phyloP scores from a whole-genome alignment of 2,113 vertebrate genomes.

The Neotoma lepida region DNA sequence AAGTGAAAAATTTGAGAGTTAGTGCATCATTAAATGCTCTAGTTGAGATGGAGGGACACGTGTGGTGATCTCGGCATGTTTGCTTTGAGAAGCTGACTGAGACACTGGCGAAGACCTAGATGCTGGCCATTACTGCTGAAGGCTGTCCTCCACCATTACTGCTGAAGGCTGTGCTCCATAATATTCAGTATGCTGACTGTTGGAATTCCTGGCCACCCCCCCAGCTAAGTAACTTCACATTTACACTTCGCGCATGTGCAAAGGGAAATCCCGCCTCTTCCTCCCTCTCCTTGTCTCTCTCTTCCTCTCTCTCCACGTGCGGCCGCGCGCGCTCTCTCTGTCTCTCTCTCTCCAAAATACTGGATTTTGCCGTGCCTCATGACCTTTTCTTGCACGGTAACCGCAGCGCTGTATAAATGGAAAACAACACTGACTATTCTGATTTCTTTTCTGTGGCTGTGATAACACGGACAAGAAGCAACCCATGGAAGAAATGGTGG shows the following conservation, averaged over 20 bases:
- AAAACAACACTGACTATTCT: no score
- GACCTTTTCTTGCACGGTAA: no score
- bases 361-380: no score
- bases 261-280: no score
- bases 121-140: background rate
- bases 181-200: accelerated
- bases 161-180: background rate
- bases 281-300: no score
- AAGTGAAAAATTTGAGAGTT: background rate
- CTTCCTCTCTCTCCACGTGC: no score
- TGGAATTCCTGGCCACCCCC: no score
- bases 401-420: no score
- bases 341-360: no score
- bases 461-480: background rate
- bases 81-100: background rate
- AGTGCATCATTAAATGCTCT: background rate
- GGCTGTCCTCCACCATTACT: background rate
- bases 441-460: background rate
- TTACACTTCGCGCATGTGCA: no score
- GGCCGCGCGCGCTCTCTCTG: no score
- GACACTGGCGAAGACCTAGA: background rate
- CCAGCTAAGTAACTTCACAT: no score
- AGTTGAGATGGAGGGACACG: background rate
- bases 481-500: background rate
- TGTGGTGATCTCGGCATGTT: background rate